These are phyloP conservation scores for rabbit (Oryctolagus cuniculus) DNA, from an alignment of 2,113 vertebrate genomes.

Conservation along the genomic window DNA sequence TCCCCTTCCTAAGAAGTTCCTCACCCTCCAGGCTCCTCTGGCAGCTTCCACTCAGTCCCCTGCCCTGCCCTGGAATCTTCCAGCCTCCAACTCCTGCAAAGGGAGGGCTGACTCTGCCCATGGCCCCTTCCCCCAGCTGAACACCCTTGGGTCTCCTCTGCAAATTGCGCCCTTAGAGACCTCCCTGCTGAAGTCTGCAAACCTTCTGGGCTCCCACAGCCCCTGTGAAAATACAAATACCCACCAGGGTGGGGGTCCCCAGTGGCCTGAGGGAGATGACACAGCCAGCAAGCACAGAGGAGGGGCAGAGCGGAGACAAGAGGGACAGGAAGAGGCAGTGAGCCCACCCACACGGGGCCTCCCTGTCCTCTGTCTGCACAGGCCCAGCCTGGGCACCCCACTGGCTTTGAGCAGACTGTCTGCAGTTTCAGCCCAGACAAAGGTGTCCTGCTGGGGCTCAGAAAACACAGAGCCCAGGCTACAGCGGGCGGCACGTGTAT, in stretches of 20 bases:
- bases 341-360: not conserved
- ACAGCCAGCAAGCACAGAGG: not conserved
- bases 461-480: not conserved
- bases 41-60: not conserved
- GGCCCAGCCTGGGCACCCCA: not conserved
- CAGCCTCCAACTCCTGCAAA: not conserved
- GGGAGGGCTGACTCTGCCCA: not conserved
- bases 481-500: not conserved
- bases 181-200: not conserved
- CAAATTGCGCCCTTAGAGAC: not conserved
- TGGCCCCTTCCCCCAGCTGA: not conserved
- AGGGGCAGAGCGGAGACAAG: not conserved
- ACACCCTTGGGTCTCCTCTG: not conserved
- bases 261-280: not conserved
- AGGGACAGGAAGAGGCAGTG: not conserved
- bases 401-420: not conserved
- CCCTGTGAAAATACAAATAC: constrained; percentile 5
- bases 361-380: not conserved
- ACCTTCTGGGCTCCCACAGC: not conserved
- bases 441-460: not conserved
- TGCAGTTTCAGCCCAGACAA: not conserved
- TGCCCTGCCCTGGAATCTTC: not conserved
- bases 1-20: not conserved
- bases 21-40: not conserved
- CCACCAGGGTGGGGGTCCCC: not conserved